Base-by-base conservation (phyloP, 2,113 vertebrate genomes). In the Nothobranchius furzeri region DNA sequence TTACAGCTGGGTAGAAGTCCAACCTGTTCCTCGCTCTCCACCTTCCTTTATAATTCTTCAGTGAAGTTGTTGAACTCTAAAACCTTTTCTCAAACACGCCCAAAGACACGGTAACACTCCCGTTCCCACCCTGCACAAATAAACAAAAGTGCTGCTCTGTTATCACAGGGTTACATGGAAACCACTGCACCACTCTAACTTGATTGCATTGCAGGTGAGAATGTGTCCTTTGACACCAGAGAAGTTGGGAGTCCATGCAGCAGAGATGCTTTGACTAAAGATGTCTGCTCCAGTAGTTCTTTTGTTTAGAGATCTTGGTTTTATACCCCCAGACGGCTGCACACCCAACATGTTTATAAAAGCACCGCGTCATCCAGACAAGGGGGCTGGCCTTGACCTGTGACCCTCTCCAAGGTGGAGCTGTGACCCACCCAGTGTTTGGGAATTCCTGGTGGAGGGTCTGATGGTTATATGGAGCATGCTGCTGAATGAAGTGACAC, bases 191-290 rank as follows among this genome's bases (percentile, higher is more conserved):
- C 2, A 9, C 50, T 1, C 3, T 6, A 45, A 4, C 51, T 36
- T 1, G 66, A 72, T 56, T 9, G 60, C 46, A 7, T 17, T 43
- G 76, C 84, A 89, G 81, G 82, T 87, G 82, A 76, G 85, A 82
- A 85, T 84, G 75, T 81, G 85, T 56, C 66, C 85, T 88, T 73
- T 89, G 84, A 85, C 78, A 79, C 42, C 15, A 2, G 13, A 5
- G 25, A 50, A 51, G 36, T n/a, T 11, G 6, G 13, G 45, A 66
- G 66, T 74, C 73, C 43, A 37, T 57, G 47, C 30, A 30, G 15
- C 0, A 3, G 50, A 58, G 74, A 71, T 73, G 77, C 77, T 72
- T 78, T 35, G 76, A 70, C 69, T 46, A 55, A 17, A 48, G 55
- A 45, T 54, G 68, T 47, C 7, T 36, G 55, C 53, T 48, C 37